Conservation (phyloP, 53 echinoderm and acorn worm species). For the Astropecten irregularis region DNA sequence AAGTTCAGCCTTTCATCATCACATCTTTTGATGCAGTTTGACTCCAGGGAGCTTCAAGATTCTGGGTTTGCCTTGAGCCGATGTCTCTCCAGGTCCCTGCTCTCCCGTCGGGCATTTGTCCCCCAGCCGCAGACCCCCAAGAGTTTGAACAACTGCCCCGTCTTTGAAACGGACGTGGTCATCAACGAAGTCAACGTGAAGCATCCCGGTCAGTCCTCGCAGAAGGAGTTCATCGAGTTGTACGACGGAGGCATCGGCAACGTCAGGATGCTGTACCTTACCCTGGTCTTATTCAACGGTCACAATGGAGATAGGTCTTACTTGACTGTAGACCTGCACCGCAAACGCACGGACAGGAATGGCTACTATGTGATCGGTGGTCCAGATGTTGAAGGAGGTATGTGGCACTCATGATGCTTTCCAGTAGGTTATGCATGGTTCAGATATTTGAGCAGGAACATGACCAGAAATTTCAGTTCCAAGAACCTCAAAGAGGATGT, state of each 20-base stretch:
- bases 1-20: too few relatives aligned
- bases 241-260: conserved; percentile 83
- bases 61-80: conserved; percentile 75
- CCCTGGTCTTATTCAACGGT: conserved; percentile 81
- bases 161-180: conserved; percentile 71
- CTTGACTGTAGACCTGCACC: conserved; percentile 70
- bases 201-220: conserved; percentile 44
- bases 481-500: too few relatives aligned
- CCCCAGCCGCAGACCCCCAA: conserved; percentile 54
- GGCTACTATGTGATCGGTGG: conserved; percentile 81
- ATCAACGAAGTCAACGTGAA: conserved; percentile 91
- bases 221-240: conserved; percentile 89
- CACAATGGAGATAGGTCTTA: conserved; percentile 66
- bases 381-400: conserved; percentile 38
- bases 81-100: conserved; percentile 60
- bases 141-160: conserved; percentile 85
- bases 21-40: conserved; percentile 12
- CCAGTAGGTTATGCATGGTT: too few relatives aligned
- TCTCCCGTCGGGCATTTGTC: conserved; percentile 40
- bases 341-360: conserved; percentile 71
- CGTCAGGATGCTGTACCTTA: conserved; percentile 58
- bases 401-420: not conserved
- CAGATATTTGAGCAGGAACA: too few relatives aligned
- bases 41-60: conserved; percentile 32
- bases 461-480: too few relatives aligned